phyloP scores from a whole-genome alignment of 2,797 vertebrate species.

The Alcedo quadribrachys region DNA sequence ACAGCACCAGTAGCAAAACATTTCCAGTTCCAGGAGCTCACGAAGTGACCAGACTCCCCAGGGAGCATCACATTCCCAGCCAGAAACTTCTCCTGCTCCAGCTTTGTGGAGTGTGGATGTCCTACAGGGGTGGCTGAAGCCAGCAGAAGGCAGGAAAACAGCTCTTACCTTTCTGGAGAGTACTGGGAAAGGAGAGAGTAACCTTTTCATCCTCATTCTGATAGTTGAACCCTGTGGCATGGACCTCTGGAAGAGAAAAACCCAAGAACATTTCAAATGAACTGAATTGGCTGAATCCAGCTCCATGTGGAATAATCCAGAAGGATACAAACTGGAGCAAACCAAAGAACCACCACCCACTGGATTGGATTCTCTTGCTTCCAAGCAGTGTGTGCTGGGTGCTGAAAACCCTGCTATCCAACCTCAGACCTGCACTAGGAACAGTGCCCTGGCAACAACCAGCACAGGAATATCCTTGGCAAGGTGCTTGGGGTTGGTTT shows the following conservation, averaged over 20 bases:
- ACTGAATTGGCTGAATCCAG: background rate
- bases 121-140: background rate
- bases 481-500: background rate
- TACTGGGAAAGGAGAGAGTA: constrained; percentile 94
- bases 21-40: background rate
- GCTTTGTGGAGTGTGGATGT: background rate
- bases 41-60: background rate
- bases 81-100: background rate
- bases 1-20: background rate
- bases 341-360: rapidly evolving
- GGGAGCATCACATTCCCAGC: background rate
- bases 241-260: constrained; percentile 87
- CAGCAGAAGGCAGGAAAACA: background rate
- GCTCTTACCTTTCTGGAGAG: constrained; percentile 90
- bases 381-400: background rate
- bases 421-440: background rate
- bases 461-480: background rate
- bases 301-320: background rate
- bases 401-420: background rate
- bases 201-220: constrained; percentile 99
- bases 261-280: background rate
- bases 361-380: background rate
- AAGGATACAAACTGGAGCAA: rapidly evolving
- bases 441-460: background rate
- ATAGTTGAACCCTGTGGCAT: constrained; percentile 98